Evolutionary conservation across 2,113 vertebrate species (phyloP).

Genomic region (Lethenteron camtschaticum): DNA sequence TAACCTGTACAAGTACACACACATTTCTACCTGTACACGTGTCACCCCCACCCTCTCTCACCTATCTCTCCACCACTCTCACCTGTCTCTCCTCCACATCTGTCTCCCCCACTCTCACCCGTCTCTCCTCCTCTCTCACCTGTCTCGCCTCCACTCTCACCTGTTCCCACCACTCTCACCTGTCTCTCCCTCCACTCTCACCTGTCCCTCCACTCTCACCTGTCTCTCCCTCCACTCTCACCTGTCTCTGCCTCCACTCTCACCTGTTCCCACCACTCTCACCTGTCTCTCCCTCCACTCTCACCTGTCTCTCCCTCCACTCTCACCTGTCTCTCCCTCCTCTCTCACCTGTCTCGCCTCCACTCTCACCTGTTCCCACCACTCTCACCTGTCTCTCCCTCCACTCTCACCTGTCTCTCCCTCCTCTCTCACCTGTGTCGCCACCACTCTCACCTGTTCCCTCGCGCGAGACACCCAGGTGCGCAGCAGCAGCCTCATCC

Average conservation of each 20-base stretch:
- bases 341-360: rapidly evolving
- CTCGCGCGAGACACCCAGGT: conserved; percentile 77
- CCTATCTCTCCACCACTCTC: conserved; percentile 9
- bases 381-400: conserved; percentile 43
- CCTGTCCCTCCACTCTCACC: conserved; percentile 24
- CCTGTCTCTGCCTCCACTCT: too few relatives aligned
- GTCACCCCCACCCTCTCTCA: too few relatives aligned
- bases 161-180: conserved; percentile 26
- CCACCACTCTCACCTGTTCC: conserved; percentile 40
- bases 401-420: neutral
- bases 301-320: conserved; percentile 32
- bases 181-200: rapidly evolving
- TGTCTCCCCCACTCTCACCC: too few relatives aligned
- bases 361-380: rapidly evolving
- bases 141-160: conserved; percentile 20
- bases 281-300: conserved; percentile 28
- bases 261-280: too few relatives aligned
- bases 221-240: conserved; percentile 26
- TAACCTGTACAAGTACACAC: too few relatives aligned
- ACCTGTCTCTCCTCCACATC: conserved; percentile 37
- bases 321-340: too few relatives aligned
- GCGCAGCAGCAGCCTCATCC: conserved; percentile 64
- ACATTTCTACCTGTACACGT: too few relatives aligned
- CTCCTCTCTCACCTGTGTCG: conserved; percentile 21
- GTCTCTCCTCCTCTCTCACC: rapidly evolving